These are phyloP conservation scores for Zaprionus lachaisei DNA, from an alignment of 1,140 invertebrate species.

Conservation along the genomic window DNA sequence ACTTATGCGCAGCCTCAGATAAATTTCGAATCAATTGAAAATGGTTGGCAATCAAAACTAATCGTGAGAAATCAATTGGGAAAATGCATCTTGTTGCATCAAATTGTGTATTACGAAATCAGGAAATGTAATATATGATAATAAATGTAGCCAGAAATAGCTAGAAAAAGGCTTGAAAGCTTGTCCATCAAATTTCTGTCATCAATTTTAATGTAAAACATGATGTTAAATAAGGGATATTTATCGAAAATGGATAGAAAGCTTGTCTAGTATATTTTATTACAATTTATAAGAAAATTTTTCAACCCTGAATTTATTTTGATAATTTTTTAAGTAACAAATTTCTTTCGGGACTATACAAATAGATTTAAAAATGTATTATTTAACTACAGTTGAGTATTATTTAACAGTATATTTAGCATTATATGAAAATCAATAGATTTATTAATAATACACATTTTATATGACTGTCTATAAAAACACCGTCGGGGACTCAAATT, in stretches of 20 bases:
- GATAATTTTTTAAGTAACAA: too few relatives aligned
- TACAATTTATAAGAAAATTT: too few relatives aligned
- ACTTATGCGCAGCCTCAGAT: constrained; percentile 20
- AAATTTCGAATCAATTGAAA: constrained; percentile 21
- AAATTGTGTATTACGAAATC: neutral
- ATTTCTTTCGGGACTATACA: too few relatives aligned
- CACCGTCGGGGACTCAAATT: constrained; percentile 10
- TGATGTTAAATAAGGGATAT: too few relatives aligned
- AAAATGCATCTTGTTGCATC: neutral
- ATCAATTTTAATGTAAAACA: neutral
- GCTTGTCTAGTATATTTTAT: too few relatives aligned
- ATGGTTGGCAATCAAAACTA: constrained; percentile 13
- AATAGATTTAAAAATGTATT: too few relatives aligned
- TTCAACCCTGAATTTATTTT: too few relatives aligned
- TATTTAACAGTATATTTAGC: too few relatives aligned
- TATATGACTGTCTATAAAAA: constrained; percentile 1
- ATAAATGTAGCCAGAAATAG: neutral
- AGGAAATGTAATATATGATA: neutral
- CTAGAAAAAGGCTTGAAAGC: too few relatives aligned
- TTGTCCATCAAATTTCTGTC: neutral
- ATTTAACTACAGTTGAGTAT: too few relatives aligned
- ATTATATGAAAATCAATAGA: neutral
- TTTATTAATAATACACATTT: constrained; percentile 4
- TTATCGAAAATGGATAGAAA: too few relatives aligned
- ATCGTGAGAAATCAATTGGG: constrained; percentile 27